Evolutionary conservation across 2,888 invertebrate genomes (phyloP), one percentile per base, ranked within the genome.

Genomic region (Euplexia lucipara): DNA sequence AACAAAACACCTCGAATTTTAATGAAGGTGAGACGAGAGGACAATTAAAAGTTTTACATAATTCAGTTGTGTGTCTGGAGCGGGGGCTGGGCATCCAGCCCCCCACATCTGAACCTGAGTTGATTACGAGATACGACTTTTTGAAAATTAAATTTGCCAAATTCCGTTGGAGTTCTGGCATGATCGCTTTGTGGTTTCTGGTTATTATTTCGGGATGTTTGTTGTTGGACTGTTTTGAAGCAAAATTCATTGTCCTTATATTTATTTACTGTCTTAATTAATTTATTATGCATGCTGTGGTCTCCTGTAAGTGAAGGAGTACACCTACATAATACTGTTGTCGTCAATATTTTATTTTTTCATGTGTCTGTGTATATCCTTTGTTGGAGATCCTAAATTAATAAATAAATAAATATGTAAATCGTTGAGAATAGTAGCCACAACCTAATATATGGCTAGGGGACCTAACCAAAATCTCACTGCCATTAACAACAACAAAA

Each of bases 11-110:
- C 84, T 86, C 88, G 86, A 89, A 90, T 91, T 90, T 90, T 90
- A 91, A 92, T 88, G 90, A 91, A 89, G 86, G 88, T 83, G 83
- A 87, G 82, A 84, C 83, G 83, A 83, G 84, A 82, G 85, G 87
- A 90, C 90, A 91, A 91, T 91, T 91, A 91, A 91, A 91, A 91
- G 86, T 91, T 90, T 84, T 86, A 83, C 88, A 90, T 90, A 88
- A 90, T 89, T 90, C 87, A 88, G 85, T 85, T 85, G 84, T 85
- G 80, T 85, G 85, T 83, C 85, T 85, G 85, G 83, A 77, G 70
- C 69, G 65, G 64, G 75, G 75, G 42, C 5, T 26, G 52, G n/a
- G 61, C 66, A 56, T 52, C 58, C 68, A 41, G 26, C 65, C 75
- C 82, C 76, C 77, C 81, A 84, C 84, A 83, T 85, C 83, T 79